Conservation (phyloP, 2,888 invertebrate species). For the Anagyrus pseudococci region DNA sequence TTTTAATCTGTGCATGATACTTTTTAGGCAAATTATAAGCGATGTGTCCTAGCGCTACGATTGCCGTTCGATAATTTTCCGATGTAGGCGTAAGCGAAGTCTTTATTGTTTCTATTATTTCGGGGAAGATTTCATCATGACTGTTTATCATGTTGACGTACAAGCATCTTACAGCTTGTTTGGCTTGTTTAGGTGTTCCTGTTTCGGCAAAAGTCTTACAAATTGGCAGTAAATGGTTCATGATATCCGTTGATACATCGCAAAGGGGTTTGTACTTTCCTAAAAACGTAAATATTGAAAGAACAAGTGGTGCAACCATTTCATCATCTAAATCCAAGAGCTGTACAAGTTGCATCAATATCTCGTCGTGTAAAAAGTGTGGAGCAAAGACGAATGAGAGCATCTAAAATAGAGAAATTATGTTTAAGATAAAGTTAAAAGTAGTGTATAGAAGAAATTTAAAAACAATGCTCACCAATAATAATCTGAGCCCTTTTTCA, state of each 20-base stretch:
- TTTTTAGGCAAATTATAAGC: constrained; percentile 90
- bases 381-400: constrained; percentile 92
- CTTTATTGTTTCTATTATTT: constrained; percentile 82
- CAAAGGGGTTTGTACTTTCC: constrained; percentile 86
- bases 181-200: constrained; percentile 94
- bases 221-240: constrained; percentile 81
- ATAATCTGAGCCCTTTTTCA: constrained; percentile 86
- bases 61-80: constrained; percentile 88
- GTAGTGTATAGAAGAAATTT: constrained; percentile 4
- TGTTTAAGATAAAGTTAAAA: not conserved
- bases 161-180: constrained; percentile 93
- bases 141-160: constrained; percentile 78
- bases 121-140: constrained; percentile 80
- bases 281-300: constrained; percentile 84
- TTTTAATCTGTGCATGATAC: constrained; percentile 90
- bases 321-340: constrained; percentile 84
- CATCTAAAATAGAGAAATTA: constrained; percentile 65
- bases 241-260: constrained; percentile 77
- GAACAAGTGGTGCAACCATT: constrained; percentile 78
- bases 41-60: constrained; percentile 93
- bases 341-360: constrained; percentile 77
- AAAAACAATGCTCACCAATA: constrained; percentile 69
- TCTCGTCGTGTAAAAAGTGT: constrained; percentile 87
- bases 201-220: constrained; percentile 88
- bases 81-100: constrained; percentile 77